These are phyloP conservation scores for Gnatocerus cornutus DNA, from an alignment of 2,888 invertebrate genomes.

Conservation along the genomic window DNA sequence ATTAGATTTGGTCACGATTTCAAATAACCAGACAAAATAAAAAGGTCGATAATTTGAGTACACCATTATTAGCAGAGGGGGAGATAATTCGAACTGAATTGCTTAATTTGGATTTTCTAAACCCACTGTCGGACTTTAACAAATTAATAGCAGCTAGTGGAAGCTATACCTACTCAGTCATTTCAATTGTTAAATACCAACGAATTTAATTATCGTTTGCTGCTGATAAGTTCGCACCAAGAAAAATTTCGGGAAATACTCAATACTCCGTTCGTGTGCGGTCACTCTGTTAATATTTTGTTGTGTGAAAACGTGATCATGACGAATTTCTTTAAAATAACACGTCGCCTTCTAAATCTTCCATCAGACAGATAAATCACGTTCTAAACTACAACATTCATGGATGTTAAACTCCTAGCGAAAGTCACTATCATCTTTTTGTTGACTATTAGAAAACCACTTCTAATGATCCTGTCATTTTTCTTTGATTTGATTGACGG, in stretches of 20 bases:
- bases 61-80: too few relatives aligned
- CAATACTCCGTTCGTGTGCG: constrained; percentile 7
- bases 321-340: constrained; percentile 31
- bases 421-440: background rate
- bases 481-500: constrained; percentile 6
- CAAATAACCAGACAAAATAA: constrained; percentile 3
- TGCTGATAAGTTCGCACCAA: background rate
- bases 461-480: constrained; percentile 20
- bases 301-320: constrained; percentile 33
- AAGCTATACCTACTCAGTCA: too few relatives aligned
- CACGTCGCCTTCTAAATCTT: constrained; percentile 19
- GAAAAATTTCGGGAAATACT: constrained; percentile 1
- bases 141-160: too few relatives aligned
- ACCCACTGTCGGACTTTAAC: too few relatives aligned
- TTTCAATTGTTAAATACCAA: too few relatives aligned
- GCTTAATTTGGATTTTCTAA: too few relatives aligned
- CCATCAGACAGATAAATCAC: constrained; percentile 37
- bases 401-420: constrained; percentile 2
- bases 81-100: too few relatives aligned
- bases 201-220: too few relatives aligned
- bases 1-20: constrained; percentile 29
- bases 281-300: constrained; percentile 5
- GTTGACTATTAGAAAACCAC: background rate
- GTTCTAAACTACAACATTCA: constrained; percentile 20
- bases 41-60: background rate